Evolutionary conservation across 2,113 vertebrate species (phyloP).

Genomic region (Varanus salvator): DNA sequence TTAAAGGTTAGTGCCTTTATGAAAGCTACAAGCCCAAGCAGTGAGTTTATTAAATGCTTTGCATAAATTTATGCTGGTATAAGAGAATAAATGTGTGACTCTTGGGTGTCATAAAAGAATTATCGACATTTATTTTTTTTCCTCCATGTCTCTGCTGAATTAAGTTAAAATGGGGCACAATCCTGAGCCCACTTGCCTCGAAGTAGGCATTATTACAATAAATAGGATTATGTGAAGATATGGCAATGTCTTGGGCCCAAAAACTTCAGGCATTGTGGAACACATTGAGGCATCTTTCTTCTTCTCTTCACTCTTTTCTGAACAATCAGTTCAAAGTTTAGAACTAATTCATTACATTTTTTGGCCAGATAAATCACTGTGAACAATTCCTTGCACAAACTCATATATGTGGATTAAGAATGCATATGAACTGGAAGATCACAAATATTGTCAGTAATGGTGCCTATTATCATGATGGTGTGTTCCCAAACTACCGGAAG

Average conservation of each 20-base stretch:
- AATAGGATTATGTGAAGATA: too few species aligned
- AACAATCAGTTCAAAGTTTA: background rate
- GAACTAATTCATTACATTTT: background rate
- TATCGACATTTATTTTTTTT: background rate
- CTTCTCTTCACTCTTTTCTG: background rate
- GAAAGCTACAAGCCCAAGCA: slow-evolving; percentile 23
- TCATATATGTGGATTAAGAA: background rate
- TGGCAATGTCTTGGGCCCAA: background rate
- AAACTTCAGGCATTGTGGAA: background rate
- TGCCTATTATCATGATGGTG: background rate
- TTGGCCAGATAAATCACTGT: background rate
- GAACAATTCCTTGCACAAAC: background rate
- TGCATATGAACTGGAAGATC: background rate
- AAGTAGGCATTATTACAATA: background rate
- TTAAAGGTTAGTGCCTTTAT: slow-evolving; percentile 11
- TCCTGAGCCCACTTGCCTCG: background rate
- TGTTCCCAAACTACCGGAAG: too few species aligned
- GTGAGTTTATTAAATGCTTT: slow-evolving; percentile 24
- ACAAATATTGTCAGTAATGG: background rate
- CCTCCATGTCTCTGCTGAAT: background rate
- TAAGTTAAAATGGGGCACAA: background rate
- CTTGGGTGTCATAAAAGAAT: slow-evolving; percentile 19
- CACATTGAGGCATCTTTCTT: background rate
- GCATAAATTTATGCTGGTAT: slow-evolving; percentile 14
- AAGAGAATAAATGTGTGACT: slow-evolving; percentile 21